Percentiles rank a stretch among this genome's conserved stretches.
Evolutionary conservation across 1,140 invertebrate genomes (phyloP).

Genomic region (Drosophila baimaii): DNA sequence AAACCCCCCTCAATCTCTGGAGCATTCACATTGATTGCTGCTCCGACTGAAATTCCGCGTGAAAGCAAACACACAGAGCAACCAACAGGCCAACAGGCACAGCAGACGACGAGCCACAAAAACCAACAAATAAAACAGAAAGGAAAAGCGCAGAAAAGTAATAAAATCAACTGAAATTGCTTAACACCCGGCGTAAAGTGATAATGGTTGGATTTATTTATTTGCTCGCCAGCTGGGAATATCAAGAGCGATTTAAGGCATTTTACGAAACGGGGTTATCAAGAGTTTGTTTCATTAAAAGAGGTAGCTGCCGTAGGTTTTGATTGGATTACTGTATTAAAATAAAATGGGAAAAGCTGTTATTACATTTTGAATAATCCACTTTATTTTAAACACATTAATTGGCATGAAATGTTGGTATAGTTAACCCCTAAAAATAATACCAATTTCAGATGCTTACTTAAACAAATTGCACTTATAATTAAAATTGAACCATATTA

Average conservation of each 20-base stretch:
- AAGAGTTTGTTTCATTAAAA: constrained; percentile 43
- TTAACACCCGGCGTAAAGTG: constrained; percentile 65
- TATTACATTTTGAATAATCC: background rate
- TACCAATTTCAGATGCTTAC: background rate
- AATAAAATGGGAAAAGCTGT: background rate
- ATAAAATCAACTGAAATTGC: constrained; percentile 52
- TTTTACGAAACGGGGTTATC: constrained; percentile 70
- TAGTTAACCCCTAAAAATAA: background rate
- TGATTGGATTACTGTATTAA: background rate
- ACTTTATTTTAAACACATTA: background rate
- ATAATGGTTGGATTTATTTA: constrained; percentile 51
- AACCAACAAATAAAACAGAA: constrained; percentile 27
- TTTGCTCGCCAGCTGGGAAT: constrained; percentile 35
- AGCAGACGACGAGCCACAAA: background rate
- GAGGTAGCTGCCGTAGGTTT: constrained; percentile 5
- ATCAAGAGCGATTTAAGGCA: constrained; percentile 21
- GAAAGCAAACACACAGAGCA: constrained; percentile 38
- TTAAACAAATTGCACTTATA: no score
- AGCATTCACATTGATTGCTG: constrained; percentile 53
- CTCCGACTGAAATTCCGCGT: constrained; percentile 44
- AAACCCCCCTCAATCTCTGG: constrained; percentile 16
- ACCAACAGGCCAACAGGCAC: constrained; percentile 18
- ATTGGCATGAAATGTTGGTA: background rate
- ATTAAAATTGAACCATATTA: no score
- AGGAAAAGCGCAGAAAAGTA: constrained; percentile 54